phyloP scores from a whole-genome alignment of 2,113 vertebrate genomes.

The Neodon shergylaensis region DNA sequence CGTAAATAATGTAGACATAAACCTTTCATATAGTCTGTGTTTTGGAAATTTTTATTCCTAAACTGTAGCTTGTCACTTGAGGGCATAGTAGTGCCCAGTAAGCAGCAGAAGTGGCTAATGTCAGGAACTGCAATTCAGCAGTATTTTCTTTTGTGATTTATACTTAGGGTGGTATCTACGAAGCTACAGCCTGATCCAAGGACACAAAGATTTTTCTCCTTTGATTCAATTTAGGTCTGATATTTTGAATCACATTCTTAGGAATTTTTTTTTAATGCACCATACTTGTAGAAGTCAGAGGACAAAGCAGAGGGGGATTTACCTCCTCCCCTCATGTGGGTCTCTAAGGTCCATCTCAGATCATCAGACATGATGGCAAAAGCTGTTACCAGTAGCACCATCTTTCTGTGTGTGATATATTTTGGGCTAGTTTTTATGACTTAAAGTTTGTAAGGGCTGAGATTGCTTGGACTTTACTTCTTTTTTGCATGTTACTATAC shows the following conservation, averaged over 20 bases:
- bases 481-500: neutral
- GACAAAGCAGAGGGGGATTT: neutral
- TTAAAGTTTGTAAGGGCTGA: neutral
- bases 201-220: neutral
- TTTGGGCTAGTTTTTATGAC: neutral
- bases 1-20: neutral
- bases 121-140: neutral
- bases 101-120: neutral
- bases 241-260: neutral
- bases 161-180: neutral
- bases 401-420: neutral
- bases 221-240: neutral
- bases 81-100: neutral
- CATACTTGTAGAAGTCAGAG: neutral
- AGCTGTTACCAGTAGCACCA: neutral
- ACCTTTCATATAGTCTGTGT: neutral
- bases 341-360: neutral
- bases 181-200: neutral
- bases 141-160: conserved; percentile 13
- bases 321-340: neutral
- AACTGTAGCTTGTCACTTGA: neutral
- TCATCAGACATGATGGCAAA: neutral
- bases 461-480: neutral
- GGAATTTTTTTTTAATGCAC: neutral
- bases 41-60: neutral